phyloP scores from a whole-genome alignment of 2,888 invertebrate species.

The Miltochrista miniata region DNA sequence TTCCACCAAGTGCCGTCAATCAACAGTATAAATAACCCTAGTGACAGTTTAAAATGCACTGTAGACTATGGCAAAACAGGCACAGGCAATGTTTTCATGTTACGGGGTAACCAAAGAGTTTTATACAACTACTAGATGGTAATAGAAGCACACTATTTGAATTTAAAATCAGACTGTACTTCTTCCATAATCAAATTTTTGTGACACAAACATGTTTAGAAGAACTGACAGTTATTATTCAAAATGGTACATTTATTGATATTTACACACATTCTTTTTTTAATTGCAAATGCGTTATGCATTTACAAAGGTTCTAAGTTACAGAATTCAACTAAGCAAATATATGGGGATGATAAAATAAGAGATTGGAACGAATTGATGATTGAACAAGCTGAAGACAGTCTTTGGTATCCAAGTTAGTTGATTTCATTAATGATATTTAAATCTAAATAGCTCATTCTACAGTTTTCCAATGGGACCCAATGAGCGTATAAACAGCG shows the following conservation, averaged over 20 bases:
- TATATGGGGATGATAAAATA: slow-evolving; percentile 13
- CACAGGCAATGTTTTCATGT: no score
- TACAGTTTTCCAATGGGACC: no score
- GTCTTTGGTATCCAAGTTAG: slow-evolving; percentile 30
- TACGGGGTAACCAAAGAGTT: background rate
- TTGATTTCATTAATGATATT: background rate
- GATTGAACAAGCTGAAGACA: slow-evolving; percentile 6
- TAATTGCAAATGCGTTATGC: slow-evolving; percentile 4
- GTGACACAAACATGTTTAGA: background rate
- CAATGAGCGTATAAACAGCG: no score
- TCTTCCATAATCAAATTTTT: background rate
- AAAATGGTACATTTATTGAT: slow-evolving; percentile 19
- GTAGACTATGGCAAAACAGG: no score
- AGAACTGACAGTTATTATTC: background rate
- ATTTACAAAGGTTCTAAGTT: slow-evolving; percentile 7
- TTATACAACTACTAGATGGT: background rate
- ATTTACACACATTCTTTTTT: slow-evolving; percentile 8
- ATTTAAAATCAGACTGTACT: no score
- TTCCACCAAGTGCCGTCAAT: no score
- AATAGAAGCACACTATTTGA: background rate
- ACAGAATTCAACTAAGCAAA: slow-evolving; percentile 14
- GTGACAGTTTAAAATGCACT: no score
- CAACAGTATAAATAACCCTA: no score
- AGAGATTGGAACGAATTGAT: background rate
- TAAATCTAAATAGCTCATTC: background rate